These are phyloP conservation scores for Squalus acanthias DNA, from an alignment of 2,797 vertebrate species.

Conservation along the genomic window DNA sequence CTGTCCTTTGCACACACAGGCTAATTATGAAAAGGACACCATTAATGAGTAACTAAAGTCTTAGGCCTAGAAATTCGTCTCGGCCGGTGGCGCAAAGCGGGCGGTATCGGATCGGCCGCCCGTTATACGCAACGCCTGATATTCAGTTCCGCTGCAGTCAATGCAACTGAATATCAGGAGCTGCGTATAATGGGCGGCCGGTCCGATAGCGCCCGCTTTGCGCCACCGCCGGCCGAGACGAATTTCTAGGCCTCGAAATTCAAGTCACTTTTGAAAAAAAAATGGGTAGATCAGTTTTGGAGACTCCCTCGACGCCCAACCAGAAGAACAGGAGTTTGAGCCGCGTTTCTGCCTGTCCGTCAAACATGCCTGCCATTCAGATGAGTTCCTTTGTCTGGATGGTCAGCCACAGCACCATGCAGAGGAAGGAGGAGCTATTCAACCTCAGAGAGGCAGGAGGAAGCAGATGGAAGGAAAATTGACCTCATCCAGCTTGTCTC, in stretches of 20 bases:
- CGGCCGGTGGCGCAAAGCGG: no score
- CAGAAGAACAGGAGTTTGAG: neutral
- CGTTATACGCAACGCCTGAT: no score
- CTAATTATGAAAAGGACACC: neutral
- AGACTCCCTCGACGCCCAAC: no score
- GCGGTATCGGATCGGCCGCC: no score
- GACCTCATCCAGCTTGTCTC: neutral
- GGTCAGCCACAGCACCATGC: neutral
- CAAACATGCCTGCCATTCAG: neutral
- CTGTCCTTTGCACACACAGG: neutral
- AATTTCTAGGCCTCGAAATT: no score
- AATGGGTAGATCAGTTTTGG: no score
- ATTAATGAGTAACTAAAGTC: neutral
- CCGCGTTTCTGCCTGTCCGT: neutral
- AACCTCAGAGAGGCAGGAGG: neutral
- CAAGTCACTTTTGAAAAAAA: neutral
- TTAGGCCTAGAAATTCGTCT: no score
- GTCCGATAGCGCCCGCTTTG: no score
- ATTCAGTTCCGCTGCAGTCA: no score
- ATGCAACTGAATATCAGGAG: no score
- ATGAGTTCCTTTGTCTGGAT: neutral
- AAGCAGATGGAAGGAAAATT: neutral
- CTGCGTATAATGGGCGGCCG: no score
- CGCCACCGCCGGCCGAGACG: no score
- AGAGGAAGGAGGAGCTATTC: neutral